Base-by-base conservation (phyloP, 1,140 invertebrate genomes). In the Zaprionus ghesquierei region DNA sequence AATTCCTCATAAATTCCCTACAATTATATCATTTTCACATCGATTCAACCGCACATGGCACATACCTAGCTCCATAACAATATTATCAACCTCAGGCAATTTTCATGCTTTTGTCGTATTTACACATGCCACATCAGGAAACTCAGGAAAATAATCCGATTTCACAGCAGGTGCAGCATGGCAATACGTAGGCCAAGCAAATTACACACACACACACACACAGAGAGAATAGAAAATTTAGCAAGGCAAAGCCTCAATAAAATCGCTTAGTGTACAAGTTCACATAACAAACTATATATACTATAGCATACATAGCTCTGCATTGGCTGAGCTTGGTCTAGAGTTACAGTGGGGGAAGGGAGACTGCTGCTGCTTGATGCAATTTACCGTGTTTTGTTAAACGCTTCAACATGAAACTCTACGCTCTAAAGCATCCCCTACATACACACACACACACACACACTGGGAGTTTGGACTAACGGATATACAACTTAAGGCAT, bases 381-480 rank as follows among this genome's bases (percentile, higher is more conserved):
- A 87, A 87, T 89, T 87, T 87, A 87, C 84, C 72, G 74, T 66
- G 84, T 80, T 89, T 89, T 87, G 82, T 87, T 87, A 87, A 87
- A 87, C 84, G 84, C 84, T 89, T 79, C 79, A 82, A 73, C 84
- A 79, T 82, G 69, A 89, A 89, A 89, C 72, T 86, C 64, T 77
- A 87, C 62, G 63, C 75, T 63, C 64, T 73, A 77, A 70, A 86
- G 77, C 71, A 75, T 69, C 18, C 46, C 55, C 23, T 35, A 29
- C 27, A 58, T 33, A 35, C 35, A 54, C 27, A 56, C 18, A 51
- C 49, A 49, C 49, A 65, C 49, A 75, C 22, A 62, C 33, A 23
- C 56, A 60, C 23, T 46, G 50, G 66, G 59, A 53, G 35, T 53
- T 61, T 44, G 68, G 33, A 53, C 51, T 49, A 75, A 78, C 72